Evolutionary conservation across 2,797 vertebrate species (phyloP).

Genomic region (Lepilemur ruficaudatus): DNA sequence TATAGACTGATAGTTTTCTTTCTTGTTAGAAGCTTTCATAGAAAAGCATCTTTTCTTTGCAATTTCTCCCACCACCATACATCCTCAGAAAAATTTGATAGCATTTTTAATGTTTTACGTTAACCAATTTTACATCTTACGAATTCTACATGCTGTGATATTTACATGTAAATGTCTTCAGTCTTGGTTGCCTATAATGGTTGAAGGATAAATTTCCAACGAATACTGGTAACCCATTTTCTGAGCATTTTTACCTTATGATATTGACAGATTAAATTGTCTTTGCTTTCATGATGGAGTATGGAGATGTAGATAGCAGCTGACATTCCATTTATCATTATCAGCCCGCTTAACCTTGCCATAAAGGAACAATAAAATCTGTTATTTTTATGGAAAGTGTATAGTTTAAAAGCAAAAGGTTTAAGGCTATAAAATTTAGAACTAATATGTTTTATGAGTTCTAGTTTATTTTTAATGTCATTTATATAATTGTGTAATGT

Average conservation of each 20-base stretch:
- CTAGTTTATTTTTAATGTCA: constrained; percentile 5
- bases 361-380: constrained; percentile 93
- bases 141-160: not conserved
- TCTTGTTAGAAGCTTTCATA: constrained; percentile 3
- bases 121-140: not conserved
- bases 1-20: constrained; percentile 7
- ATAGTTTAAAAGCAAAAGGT: constrained; percentile 47
- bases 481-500: not conserved
- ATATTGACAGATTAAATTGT: constrained; percentile 79
- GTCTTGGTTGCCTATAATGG: not conserved
- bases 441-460: constrained; percentile 7
- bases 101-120: not conserved
- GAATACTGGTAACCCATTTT: constrained; percentile 54
- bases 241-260: constrained; percentile 78
- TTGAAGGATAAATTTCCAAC: constrained; percentile 53
- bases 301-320: constrained; percentile 89
- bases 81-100: not conserved
- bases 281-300: constrained; percentile 87
- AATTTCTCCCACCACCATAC: not conserved
- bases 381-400: constrained; percentile 85
- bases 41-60: not conserved
- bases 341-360: constrained; percentile 93
- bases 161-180: not conserved
- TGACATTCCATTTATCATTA: constrained; percentile 94
- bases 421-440: constrained; percentile 18